phyloP scores from a whole-genome alignment of 2,113 vertebrate species.

The Syngnathus floridae region DNA sequence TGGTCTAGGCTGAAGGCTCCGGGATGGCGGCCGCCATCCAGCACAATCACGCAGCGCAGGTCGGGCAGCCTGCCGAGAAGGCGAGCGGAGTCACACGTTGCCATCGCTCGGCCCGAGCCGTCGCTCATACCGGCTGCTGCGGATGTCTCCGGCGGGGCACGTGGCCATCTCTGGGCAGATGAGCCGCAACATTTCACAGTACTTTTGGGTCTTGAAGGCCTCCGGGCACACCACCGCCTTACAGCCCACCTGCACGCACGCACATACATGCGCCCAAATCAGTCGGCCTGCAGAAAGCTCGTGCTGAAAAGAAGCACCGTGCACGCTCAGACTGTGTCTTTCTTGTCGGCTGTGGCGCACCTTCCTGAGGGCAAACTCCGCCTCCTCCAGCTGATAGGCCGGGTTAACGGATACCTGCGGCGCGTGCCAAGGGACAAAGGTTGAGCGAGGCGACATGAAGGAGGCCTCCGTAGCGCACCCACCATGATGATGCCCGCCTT shows the following conservation, averaged over 20 bases:
- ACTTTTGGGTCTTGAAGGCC: slow-evolving; percentile 83
- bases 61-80: slow-evolving; percentile 77
- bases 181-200: slow-evolving; percentile 81
- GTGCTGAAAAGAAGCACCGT: too few species aligned
- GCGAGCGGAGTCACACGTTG: neutral
- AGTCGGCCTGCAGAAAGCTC: too few species aligned
- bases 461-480: slow-evolving; percentile 18
- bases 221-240: slow-evolving; percentile 82
- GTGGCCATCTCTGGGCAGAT: slow-evolving; percentile 84
- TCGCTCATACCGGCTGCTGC: slow-evolving; percentile 76
- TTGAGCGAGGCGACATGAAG: too few species aligned
- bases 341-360: slow-evolving; percentile 47
- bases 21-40: slow-evolving; percentile 72
- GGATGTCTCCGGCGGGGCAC: slow-evolving; percentile 74
- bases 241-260: slow-evolving; percentile 76
- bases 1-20: slow-evolving; percentile 80
- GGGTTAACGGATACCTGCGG: slow-evolving; percentile 87
- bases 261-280: neutral
- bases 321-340: neutral
- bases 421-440: neutral
- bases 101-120: neutral
- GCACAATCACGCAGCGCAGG: slow-evolving; percentile 73
- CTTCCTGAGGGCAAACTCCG: slow-evolving; percentile 79
- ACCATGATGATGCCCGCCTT: slow-evolving; percentile 91
- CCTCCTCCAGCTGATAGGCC: slow-evolving; percentile 80